Percentiles rank a stretch among this genome's conserved stretches.
These are phyloP conservation scores for Onychostruthus taczanowskii DNA, from an alignment of 2,113 vertebrate genomes.

Conservation along the genomic window DNA sequence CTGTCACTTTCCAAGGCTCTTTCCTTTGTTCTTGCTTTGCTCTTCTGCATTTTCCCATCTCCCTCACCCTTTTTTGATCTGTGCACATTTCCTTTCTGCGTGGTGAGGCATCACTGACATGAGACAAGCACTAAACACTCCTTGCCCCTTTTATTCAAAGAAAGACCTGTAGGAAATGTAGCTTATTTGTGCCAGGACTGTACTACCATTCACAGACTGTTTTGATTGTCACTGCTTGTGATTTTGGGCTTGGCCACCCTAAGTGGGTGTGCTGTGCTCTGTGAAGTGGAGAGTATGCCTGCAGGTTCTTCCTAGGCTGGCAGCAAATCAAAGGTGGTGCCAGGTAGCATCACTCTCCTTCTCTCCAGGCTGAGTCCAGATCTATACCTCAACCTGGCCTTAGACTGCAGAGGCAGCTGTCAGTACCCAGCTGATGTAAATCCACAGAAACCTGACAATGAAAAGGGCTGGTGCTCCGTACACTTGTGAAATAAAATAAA, in stretches of 20 bases:
- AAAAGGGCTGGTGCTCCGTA: neutral
- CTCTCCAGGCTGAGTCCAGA: neutral
- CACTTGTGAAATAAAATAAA: neutral
- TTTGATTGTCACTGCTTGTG: neutral
- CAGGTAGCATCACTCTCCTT: neutral
- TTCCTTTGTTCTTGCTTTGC: constrained; percentile 30
- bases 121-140: neutral
- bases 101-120: neutral
- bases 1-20: constrained; percentile 24
- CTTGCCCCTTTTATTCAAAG: neutral
- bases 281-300: neutral
- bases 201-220: neutral
- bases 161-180: neutral
- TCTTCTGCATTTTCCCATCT: neutral
- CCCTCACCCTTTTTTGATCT: neutral
- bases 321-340: neutral
- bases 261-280: neutral
- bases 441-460: neutral
- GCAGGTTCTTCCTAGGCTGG: neutral
- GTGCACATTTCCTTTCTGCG: neutral
- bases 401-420: neutral
- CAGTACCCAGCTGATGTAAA: neutral
- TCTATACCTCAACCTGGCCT: neutral
- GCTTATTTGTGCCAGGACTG: neutral
- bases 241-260: neutral